Percentiles rank a stretch among this genome's conserved stretches.
Conservation (phyloP, 2,888 invertebrate genomes). For the Andricus curvator region DNA sequence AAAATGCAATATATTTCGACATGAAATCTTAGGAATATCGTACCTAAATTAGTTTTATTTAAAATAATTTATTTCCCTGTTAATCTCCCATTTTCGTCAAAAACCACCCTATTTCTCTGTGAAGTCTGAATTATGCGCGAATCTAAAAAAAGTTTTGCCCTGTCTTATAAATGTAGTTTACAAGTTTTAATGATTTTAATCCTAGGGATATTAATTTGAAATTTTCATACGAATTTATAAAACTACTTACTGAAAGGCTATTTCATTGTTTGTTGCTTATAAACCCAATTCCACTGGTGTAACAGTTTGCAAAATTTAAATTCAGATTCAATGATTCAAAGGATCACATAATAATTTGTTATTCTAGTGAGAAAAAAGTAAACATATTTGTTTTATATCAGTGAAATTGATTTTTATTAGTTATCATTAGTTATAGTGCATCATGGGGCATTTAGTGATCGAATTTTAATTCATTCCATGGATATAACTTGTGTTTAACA, state of each 20-base stretch:
- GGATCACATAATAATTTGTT: neutral
- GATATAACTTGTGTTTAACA: constrained; percentile 8
- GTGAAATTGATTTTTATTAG: constrained; percentile 17
- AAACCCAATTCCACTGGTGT: constrained; percentile 20
- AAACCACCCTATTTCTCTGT: too few relatives aligned
- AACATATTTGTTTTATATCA: neutral
- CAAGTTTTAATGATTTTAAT: too few relatives aligned
- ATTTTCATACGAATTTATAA: too few relatives aligned
- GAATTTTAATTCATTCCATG: neutral
- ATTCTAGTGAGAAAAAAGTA: neutral
- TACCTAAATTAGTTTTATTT: too few relatives aligned
- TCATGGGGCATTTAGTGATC: constrained; percentile 22
- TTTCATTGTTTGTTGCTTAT: neutral
- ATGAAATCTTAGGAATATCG: too few relatives aligned
- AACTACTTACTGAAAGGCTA: neutral
- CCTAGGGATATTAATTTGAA: too few relatives aligned
- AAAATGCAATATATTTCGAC: too few relatives aligned
- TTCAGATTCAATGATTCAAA: neutral
- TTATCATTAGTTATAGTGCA: neutral
- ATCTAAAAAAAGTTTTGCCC: too few relatives aligned
- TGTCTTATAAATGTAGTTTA: neutral
- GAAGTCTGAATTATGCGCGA: neutral
- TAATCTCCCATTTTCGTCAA: too few relatives aligned
- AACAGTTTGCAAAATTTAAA: neutral
- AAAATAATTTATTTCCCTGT: too few relatives aligned